Conservation (phyloP, 2,113 vertebrate species). For the Vanacampus margaritifer region DNA sequence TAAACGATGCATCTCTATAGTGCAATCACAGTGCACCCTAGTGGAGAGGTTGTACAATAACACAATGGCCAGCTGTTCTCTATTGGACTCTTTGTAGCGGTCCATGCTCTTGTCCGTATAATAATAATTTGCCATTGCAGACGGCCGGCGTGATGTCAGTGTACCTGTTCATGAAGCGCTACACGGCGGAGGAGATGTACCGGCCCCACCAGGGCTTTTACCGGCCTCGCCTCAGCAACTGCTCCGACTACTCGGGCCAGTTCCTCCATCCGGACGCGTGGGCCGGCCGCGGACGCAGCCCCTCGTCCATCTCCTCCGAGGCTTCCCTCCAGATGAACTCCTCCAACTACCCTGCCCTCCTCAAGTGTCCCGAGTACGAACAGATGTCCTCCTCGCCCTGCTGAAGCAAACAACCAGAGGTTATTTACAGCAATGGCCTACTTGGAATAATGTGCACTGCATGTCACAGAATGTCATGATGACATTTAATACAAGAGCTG, state of each 20-base stretch:
- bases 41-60: background rate
- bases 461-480: background rate
- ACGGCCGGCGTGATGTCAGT: conserved; percentile 88
- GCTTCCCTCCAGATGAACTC: conserved; percentile 88
- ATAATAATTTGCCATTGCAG: conserved; percentile 46
- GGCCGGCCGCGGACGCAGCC: conserved; percentile 80
- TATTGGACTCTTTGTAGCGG: background rate
- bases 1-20: background rate
- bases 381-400: conserved; percentile 91
- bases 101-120: background rate
- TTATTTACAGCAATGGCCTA: background rate
- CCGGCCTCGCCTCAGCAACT: conserved; percentile 88
- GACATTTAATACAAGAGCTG: background rate
- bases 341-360: conserved; percentile 81
- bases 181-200: conserved; percentile 86
- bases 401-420: conserved; percentile 61
- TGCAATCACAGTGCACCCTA: background rate
- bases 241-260: conserved; percentile 88
- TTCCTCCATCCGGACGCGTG: conserved; percentile 86
- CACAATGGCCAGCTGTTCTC: background rate
- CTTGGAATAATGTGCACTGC: background rate
- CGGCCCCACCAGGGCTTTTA: conserved; percentile 84
- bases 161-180: conserved; percentile 91
- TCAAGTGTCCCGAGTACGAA: conserved; percentile 88
- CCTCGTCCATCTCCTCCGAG: conserved; percentile 87